Evolutionary conservation across 2,797 vertebrate genomes (phyloP), one percentile per base, ranked within the genome.

Genomic region (Poecilia gillii): DNA sequence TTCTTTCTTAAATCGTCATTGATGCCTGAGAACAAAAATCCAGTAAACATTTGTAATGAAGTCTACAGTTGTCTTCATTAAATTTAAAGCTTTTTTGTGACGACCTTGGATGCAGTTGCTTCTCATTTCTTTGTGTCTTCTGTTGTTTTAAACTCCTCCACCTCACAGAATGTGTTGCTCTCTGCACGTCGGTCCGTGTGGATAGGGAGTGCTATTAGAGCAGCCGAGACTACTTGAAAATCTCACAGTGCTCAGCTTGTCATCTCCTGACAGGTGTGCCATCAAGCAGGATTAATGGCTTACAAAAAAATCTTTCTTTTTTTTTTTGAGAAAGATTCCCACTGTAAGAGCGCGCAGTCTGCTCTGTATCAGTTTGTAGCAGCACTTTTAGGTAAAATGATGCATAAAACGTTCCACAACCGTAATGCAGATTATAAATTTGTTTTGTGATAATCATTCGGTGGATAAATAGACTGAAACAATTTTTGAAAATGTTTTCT

Each of bases 201-300:
- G 6, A 28, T 68, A 12, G 41, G 49, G 25, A 68, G 12, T 16
- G 23, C 36, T 68, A 41, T 39, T 39, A 18, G 62, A 70, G 33
- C 62, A 51, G 31, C 45, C 23, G 9, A 39, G 46, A 16, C 46
- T 70, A 18, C 33, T 36, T 70, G 25, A 70, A 68, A 70, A 51
- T 39, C 45, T 66, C 59, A 13, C 31, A 70, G 46, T 53, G 33
- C 33, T 76, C 75, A 68, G 23, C 75, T 28, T 28, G 46, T 76
- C 59, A 76, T 66, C 59, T 49, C 28, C 45, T 45, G 25, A 59
- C 14, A 25, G 53, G 51, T n/a, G 39, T 41, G 28, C 74, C 7
- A 62, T 45, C 7, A 62, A 45, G 25, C 55, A 45, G 53, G 53
- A n/a, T 45, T 75, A 59, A 75, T 45, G 25, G 49, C 72, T 53